Base-by-base conservation (phyloP, 2,113 vertebrate species). In the Petromus typicus region DNA sequence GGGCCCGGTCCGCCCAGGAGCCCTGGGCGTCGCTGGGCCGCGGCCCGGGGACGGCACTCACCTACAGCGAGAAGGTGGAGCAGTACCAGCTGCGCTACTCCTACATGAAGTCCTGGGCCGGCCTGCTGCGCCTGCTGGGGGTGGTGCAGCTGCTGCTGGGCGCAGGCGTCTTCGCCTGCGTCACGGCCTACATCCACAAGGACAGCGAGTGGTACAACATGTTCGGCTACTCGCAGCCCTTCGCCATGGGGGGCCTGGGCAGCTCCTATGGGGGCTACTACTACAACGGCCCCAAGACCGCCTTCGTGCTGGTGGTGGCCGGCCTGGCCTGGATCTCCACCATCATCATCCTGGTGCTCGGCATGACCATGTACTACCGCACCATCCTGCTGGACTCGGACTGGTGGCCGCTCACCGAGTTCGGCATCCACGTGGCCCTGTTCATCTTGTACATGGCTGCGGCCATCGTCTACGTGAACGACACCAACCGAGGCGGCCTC, bases 101-200 rank as follows among this genome's bases (percentile, higher is more conserved):
- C 93, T 99, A 99, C 98, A 99, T 99, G 99, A 99, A 99, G 98
- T 99, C 99, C 0, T 99, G 99, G 99, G 98, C 99, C 0, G 99
- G 99, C 16, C 98, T 99, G 91, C 98, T 99, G 75, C 97, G 99
- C 45, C 99, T 99, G 66, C 98, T 99, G 94, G 98, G 99, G 0
- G 98, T 98, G 14, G 98, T 98, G 0, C 97, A 99, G 97, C 98
- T 99, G 96, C 98, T 99, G 25, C 97, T 99, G 82, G 99, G 99
- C 0, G 99, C 99, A 0, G 99, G 98, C 0, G 99, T 99, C 69
- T 99, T 99, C 13, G 99, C 99, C n/a, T 99, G 99, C 25, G 99
- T 99, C 95, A 99, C 99, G 0, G 99, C 99, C 1, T 99, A 99
- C 2, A 98, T 99, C 37, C 99, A 99, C 97, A 99, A 99, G 97